These are phyloP conservation scores for Acleris emargana DNA, from an alignment of 2,888 invertebrate genomes.

Conservation along the genomic window DNA sequence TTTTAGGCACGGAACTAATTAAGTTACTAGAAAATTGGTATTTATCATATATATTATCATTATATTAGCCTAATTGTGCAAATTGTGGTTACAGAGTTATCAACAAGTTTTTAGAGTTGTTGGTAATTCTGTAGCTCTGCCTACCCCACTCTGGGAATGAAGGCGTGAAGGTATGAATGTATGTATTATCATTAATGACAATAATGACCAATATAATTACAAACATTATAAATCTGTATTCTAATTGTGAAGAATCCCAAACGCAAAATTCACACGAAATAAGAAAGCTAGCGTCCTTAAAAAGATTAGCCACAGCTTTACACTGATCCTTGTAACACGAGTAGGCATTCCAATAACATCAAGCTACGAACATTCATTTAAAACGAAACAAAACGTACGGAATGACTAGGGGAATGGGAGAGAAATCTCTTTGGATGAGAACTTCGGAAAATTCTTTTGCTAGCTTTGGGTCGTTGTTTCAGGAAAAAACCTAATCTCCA, in stretches of 20 bases:
- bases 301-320: slow-evolving; percentile 27
- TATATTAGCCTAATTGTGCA: too few species aligned
- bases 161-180: too few species aligned
- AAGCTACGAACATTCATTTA: slow-evolving; percentile 32
- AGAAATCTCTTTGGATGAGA: slow-evolving; percentile 34
- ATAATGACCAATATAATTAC: too few species aligned
- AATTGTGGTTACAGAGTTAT: too few species aligned
- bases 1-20: too few species aligned
- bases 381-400: slow-evolving; percentile 40
- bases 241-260: not conserved
- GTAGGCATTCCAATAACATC: slow-evolving; percentile 40
- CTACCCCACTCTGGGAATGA: too few species aligned
- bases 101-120: too few species aligned
- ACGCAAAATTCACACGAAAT: slow-evolving; percentile 1
- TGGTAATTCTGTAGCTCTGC: too few species aligned
- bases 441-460: slow-evolving; percentile 23
- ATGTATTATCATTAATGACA: too few species aligned
- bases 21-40: too few species aligned
- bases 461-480: slow-evolving; percentile 36
- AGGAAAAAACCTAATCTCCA: slow-evolving; percentile 40
- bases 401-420: slow-evolving; percentile 37
- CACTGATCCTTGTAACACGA: slow-evolving; percentile 36
- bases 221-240: not conserved
- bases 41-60: too few species aligned
- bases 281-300: slow-evolving; percentile 12